phyloP scores from a whole-genome alignment of 2,797 vertebrate genomes.

The Phrynocephalus vlangalii region DNA sequence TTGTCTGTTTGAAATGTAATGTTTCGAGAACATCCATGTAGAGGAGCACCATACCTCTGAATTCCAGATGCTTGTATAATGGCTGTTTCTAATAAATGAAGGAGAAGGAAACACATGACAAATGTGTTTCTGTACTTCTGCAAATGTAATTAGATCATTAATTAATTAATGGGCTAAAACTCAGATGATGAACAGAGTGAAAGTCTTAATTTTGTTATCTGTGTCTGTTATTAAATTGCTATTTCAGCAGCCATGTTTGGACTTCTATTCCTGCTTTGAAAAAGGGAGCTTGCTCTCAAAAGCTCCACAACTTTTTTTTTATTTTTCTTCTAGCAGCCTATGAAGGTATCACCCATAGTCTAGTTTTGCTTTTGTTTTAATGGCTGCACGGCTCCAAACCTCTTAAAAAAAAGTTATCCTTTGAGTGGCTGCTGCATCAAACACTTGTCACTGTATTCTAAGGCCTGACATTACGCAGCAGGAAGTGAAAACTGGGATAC shows the following conservation, averaged over 20 bases:
- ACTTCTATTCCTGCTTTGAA: no score
- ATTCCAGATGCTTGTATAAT: background rate
- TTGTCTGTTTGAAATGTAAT: background rate
- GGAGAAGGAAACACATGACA: no score
- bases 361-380: no score
- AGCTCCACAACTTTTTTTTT: no score
- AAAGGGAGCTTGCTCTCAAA: no score
- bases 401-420: conserved; percentile 49
- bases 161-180: conserved; percentile 5
- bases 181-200: background rate
- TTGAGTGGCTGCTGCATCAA: conserved; percentile 55
- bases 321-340: no score
- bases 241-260: background rate
- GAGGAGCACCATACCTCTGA: background rate
- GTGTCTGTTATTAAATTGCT: conserved; percentile 28
- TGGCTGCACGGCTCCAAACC: background rate
- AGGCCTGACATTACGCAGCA: conserved; percentile 74
- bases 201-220: conserved; percentile 36
- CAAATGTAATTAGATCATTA: conserved; percentile 1
- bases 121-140: background rate
- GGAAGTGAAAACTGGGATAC: conserved; percentile 65
- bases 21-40: background rate
- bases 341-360: no score
- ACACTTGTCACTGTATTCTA: conserved; percentile 69
- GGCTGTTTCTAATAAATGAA: background rate